Evolutionary conservation across 2,797 vertebrate species (phyloP).

Genomic region (Diceros bicornis): DNA sequence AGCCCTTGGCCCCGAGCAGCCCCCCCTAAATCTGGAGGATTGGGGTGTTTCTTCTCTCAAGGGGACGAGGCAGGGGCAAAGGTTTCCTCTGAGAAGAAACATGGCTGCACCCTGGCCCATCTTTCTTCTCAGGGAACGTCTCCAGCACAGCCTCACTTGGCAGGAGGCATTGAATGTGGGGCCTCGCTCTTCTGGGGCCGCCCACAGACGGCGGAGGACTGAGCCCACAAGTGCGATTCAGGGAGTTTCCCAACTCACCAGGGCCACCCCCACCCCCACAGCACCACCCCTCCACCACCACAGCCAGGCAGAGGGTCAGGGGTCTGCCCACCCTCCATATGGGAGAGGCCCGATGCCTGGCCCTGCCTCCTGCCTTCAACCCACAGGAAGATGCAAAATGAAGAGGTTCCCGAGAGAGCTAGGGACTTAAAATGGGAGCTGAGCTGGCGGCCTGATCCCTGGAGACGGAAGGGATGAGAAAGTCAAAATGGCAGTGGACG

Average conservation of each 20-base stretch:
- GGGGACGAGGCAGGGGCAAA: neutral
- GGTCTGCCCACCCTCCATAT: fast-evolving
- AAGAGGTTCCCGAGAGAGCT: neutral
- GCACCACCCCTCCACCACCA: fast-evolving
- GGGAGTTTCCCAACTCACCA: neutral
- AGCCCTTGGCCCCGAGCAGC: fast-evolving
- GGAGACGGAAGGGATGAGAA: neutral
- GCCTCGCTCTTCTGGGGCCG: neutral
- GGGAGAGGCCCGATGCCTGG: neutral
- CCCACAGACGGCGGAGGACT: neutral
- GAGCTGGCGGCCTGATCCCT: fast-evolving
- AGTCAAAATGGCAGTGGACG: neutral
- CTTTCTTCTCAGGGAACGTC: neutral
- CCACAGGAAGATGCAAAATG: neutral
- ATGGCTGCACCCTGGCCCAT: too few species aligned
- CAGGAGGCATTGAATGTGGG: too few species aligned
- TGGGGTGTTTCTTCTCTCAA: neutral
- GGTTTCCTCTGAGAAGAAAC: neutral
- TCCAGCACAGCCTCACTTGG: neutral
- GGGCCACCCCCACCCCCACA: fast-evolving
- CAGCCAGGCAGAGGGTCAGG: neutral
- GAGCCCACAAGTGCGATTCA: neutral
- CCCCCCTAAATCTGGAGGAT: neutral
- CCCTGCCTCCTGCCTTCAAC: neutral
- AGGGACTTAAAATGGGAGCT: neutral